Base-by-base conservation (phyloP, 2,113 vertebrate genomes). In the Pterocles gutturalis region DNA sequence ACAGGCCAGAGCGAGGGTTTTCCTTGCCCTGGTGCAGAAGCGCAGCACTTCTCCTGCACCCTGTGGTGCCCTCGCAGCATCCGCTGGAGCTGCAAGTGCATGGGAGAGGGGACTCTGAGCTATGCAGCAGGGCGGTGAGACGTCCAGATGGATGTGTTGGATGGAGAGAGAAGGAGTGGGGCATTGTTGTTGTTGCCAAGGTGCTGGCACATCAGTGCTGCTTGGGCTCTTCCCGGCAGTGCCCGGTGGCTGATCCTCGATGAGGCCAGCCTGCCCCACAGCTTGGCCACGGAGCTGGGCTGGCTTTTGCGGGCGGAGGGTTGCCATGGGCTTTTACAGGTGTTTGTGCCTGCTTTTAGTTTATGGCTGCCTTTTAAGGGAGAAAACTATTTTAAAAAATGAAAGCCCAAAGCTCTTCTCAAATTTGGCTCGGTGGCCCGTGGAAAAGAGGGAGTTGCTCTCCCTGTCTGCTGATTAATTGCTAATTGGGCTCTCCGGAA, bases 21-120 rank as follows among this genome's bases (percentile, higher is more conserved):
- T 57, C 26, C 7, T 41, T 7, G 1, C 36, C 31, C 61, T 0
- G 0, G 6, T 43, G 17, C 9, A n/a, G 36, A 31, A 62, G 13
- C 8, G 3, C 58, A 76, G 0, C 20, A 43, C 2, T 15, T 3
- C 12, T 77, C 5, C 62, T 54, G 60, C 3, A 2, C 5, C 7
- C 22, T 8, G 2, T 0, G 1, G 10, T 9, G 25, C 28, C 12
- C 16, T 8, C 18, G 7, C 9, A 15, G n/a, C 17, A 29, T 17
- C 77, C 0, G 0, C n/a, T 0, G 0, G 36, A 58, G 60, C 41
- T 45, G n/a, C 3, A 7, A 22, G 31, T 0, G 0, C 2, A 13
- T 6, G 25, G n/a, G 17, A 78, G 21, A 75, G 36, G n/a, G 17
- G 16, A 24, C 67, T 25, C 61, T 16, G 65, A 29, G 36, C 4